Evolutionary conservation across 2,113 vertebrate species (phyloP).

Genomic region (Brachyhypopomus occidentalis): DNA sequence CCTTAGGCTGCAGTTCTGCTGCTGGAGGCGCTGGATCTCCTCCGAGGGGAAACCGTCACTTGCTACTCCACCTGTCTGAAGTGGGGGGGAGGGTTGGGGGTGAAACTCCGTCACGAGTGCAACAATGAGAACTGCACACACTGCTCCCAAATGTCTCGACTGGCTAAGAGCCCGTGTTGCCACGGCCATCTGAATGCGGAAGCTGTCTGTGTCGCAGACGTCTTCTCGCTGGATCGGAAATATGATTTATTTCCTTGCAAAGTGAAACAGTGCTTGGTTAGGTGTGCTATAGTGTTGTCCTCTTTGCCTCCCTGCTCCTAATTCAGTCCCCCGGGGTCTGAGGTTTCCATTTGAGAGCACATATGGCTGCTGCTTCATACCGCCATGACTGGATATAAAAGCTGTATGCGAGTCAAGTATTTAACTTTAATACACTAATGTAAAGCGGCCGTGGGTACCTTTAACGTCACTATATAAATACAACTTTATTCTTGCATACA

Average conservation of each 20-base stretch:
- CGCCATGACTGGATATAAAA: no score
- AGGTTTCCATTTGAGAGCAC: no score
- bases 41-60: constrained; percentile 53
- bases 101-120: neutral
- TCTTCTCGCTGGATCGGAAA: neutral
- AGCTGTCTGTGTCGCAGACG: neutral
- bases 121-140: neutral
- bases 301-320: no score
- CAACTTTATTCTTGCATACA: no score
- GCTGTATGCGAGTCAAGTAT: no score
- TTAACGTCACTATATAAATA: no score
- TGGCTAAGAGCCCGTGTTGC: neutral
- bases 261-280: neutral
- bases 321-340: no score
- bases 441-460: no score
- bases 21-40: constrained; percentile 76
- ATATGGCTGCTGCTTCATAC: no score
- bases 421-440: no score
- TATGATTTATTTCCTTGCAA: neutral
- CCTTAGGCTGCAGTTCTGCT: constrained; percentile 81
- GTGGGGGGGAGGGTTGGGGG: neutral
- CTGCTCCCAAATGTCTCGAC: neutral
- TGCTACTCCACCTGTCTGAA: constrained; percentile 35
- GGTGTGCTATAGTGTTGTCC: neutral
- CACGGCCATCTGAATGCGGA: neutral